Evolutionary conservation across 2,797 vertebrate species (phyloP).

Genomic region (Gymnoscopelus braueri): DNA sequence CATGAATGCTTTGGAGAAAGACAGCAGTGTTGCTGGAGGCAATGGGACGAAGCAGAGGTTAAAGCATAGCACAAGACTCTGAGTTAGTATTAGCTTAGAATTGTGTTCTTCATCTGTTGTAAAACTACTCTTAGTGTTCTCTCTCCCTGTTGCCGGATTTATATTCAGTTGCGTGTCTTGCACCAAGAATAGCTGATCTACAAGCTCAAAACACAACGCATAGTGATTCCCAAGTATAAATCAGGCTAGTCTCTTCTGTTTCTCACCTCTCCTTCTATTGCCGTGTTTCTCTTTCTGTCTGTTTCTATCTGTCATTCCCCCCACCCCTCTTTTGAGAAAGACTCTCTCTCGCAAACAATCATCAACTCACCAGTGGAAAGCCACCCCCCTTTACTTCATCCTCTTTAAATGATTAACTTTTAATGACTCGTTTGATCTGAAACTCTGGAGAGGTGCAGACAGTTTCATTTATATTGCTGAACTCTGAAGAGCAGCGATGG

Average conservation of each 20-base stretch:
- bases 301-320: slow-evolving; percentile 5
- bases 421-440: slow-evolving; percentile 38
- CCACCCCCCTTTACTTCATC: slow-evolving; percentile 15
- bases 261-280: neutral
- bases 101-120: slow-evolving; percentile 26
- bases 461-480: slow-evolving; percentile 8
- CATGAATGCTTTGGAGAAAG: slow-evolving; percentile 30
- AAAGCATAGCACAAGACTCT: slow-evolving; percentile 11
- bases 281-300: slow-evolving; percentile 1
- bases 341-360: slow-evolving; percentile 41
- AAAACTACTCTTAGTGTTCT: slow-evolving; percentile 7
- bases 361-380: slow-evolving; percentile 35
- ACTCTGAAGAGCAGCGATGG: slow-evolving; percentile 3
- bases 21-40: slow-evolving; percentile 16
- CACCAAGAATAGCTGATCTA: too few species aligned
- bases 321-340: too few species aligned
- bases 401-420: slow-evolving; percentile 63
- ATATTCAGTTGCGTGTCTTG: too few species aligned
- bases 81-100: slow-evolving; percentile 8
- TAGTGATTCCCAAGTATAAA: too few species aligned
- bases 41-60: slow-evolving; percentile 23
- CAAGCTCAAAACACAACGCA: too few species aligned
- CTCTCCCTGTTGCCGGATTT: neutral
- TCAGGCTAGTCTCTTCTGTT: slow-evolving; percentile 1
- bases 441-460: slow-evolving; percentile 30